Percentiles rank a stretch among this genome's conserved stretches.
These are phyloP conservation scores for Chauna torquata DNA, from an alignment of 2,113 vertebrate genomes.

Conservation along the genomic window DNA sequence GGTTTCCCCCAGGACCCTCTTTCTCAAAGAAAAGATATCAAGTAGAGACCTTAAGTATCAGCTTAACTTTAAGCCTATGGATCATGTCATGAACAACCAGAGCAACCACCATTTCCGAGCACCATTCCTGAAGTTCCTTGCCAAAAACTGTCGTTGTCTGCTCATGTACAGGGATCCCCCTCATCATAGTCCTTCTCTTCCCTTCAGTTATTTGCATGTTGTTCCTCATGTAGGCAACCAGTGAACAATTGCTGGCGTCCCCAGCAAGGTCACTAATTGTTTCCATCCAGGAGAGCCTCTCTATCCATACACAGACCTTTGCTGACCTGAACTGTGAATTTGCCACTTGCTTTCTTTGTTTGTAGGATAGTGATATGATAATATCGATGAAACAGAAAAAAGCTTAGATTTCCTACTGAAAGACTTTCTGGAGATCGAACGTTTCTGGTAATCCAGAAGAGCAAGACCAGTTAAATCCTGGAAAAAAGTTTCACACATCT, in stretches of 20 bases:
- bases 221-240: neutral
- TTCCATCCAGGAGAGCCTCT: neutral
- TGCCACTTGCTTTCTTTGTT: neutral
- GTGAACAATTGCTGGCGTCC: neutral
- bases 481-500: neutral
- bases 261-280: neutral
- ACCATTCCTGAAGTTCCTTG: neutral
- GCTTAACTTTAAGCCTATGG: neutral
- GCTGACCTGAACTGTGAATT: neutral
- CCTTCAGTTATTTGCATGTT: accelerated
- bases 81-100: neutral
- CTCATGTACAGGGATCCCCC: neutral
- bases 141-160: neutral
- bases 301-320: neutral
- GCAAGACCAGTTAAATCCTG: neutral
- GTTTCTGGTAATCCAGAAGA: neutral
- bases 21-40: neutral
- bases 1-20: neutral
- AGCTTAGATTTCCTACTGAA: neutral
- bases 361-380: neutral
- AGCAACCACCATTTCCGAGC: neutral
- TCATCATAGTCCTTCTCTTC: neutral
- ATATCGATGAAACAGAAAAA: neutral
- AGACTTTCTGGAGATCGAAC: neutral
- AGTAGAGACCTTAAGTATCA: neutral